Evolutionary conservation across 2,888 invertebrate genomes (phyloP).

Genomic region (Erynnis tages): DNA sequence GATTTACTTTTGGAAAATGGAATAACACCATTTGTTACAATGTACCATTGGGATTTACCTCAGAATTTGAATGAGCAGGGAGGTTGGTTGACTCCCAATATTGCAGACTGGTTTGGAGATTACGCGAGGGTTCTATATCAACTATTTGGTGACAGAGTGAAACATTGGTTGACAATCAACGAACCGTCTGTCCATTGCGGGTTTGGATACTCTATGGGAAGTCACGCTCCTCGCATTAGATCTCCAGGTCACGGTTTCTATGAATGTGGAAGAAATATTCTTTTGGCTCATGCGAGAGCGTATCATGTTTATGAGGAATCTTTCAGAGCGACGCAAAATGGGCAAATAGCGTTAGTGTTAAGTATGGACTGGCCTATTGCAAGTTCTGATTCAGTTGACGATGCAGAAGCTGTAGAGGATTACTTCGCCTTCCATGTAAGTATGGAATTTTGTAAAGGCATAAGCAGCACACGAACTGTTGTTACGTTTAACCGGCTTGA

Average conservation of each 20-base stretch:
- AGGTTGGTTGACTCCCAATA: conserved; percentile 63
- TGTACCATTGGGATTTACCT: conserved; percentile 76
- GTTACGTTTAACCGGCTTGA: too few species aligned
- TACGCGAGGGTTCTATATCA: conserved; percentile 63
- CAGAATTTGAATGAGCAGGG: conserved; percentile 70
- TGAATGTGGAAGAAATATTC: conserved; percentile 63
- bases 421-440: conserved; percentile 43
- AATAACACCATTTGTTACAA: conserved; percentile 80
- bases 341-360: conserved; percentile 64
- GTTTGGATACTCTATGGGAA: conserved; percentile 56
- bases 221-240: conserved; percentile 46
- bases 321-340: conserved; percentile 56
- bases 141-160: conserved; percentile 66
- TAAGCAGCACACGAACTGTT: too few species aligned
- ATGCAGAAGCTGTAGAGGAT: conserved; percentile 32
- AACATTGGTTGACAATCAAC: conserved; percentile 80
- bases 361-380: conserved; percentile 36
- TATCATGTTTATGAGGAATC: conserved; percentile 56
- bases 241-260: conserved; percentile 64
- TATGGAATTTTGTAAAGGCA: too few species aligned
- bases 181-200: conserved; percentile 63
- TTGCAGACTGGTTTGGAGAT: conserved; percentile 61
- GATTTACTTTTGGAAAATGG: conserved; percentile 78
- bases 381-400: conserved; percentile 30
- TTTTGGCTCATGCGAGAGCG: conserved; percentile 74